Evolutionary conservation across 2,113 vertebrate species (phyloP).

Genomic region (Plecturocebus donacophilus): DNA sequence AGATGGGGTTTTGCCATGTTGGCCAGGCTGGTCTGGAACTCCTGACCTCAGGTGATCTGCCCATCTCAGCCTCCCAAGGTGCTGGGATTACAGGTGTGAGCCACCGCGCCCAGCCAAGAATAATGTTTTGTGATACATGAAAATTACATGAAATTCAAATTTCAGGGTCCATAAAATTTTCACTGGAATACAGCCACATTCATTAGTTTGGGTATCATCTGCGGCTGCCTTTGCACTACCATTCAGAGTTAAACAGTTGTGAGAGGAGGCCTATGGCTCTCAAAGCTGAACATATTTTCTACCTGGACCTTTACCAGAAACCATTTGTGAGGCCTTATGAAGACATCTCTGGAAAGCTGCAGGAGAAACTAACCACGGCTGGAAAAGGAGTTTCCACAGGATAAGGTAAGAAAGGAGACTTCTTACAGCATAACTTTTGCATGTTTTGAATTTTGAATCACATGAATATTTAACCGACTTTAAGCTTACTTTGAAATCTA

Average conservation of each 20-base stretch:
- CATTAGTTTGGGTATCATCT: not conserved
- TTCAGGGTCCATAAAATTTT: not conserved
- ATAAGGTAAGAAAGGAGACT: not conserved
- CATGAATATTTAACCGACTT: not conserved
- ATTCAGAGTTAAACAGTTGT: not conserved
- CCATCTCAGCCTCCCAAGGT: too few species aligned
- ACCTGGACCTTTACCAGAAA: not conserved
- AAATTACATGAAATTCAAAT: not conserved
- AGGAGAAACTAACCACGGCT: not conserved
- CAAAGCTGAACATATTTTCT: not conserved
- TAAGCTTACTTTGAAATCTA: slow-evolving; percentile 4
- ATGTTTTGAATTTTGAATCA: not conserved
- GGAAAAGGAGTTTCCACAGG: not conserved
- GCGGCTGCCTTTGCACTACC: not conserved
- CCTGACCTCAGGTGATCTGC: too few species aligned
- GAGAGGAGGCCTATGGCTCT: not conserved
- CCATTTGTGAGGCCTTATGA: not conserved
- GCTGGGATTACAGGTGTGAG: too few species aligned
- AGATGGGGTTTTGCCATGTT: too few species aligned
- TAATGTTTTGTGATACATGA: not conserved
- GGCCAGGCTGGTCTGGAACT: too few species aligned
- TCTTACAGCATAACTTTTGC: not conserved
- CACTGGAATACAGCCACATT: not conserved
- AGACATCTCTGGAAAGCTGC: not conserved
- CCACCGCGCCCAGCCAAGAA: too few species aligned